Conservation (phyloP, 2,113 vertebrate genomes). For the Tetraodon nigroviridis region DNA sequence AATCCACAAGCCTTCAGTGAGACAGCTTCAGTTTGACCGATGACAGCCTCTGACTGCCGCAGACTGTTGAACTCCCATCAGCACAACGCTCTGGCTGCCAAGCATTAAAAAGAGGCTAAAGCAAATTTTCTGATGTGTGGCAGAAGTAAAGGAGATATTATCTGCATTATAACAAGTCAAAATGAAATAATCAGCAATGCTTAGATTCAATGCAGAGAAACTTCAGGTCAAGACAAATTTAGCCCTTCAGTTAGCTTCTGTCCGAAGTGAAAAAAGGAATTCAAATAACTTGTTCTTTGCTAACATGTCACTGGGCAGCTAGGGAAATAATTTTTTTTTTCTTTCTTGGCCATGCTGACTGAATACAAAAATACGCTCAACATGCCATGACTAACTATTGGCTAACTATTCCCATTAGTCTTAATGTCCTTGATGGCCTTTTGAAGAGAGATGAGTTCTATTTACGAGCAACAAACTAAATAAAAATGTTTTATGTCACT, state of each 20-base stretch:
- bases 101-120: background rate
- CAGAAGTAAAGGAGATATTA: background rate
- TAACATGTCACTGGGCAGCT: too few species aligned
- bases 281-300: too few species aligned
- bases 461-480: too few species aligned
- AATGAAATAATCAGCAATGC: background rate
- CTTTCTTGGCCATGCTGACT: too few species aligned
- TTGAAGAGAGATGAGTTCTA: too few species aligned
- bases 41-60: background rate
- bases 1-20: constrained; percentile 39
- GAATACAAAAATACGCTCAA: background rate
- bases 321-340: too few species aligned
- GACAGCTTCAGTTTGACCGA: constrained; percentile 42
- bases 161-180: constrained; percentile 5
- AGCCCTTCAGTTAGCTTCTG: constrained; percentile 17
- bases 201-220: background rate
- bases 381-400: too few species aligned
- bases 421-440: too few species aligned
- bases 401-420: too few species aligned
- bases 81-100: constrained; percentile 6
- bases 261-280: background rate
- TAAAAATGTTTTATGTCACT: too few species aligned
- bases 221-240: background rate
- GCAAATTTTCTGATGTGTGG: constrained; percentile 9
- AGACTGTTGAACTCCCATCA: constrained; percentile 35